Evolutionary conservation across 2,888 invertebrate genomes (phyloP).

Genomic region (Lamellibrachia columna): DNA sequence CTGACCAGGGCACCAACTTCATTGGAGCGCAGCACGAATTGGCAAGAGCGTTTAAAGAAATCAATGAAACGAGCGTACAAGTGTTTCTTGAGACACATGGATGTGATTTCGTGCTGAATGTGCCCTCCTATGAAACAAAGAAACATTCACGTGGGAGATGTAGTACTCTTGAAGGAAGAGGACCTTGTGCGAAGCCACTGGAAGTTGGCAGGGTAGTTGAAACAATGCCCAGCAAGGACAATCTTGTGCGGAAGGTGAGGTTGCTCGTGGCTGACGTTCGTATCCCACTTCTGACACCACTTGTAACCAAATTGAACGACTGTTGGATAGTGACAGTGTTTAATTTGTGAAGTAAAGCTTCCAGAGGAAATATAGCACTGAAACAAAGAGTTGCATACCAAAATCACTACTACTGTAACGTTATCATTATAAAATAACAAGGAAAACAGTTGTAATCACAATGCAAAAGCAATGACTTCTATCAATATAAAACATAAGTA

Average conservation of each 20-base stretch:
- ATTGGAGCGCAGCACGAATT: slow-evolving; percentile 37
- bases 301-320: too few relatives aligned
- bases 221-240: not conserved
- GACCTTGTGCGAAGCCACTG: not conserved
- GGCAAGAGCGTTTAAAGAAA: slow-evolving; percentile 17
- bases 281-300: too few relatives aligned
- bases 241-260: slow-evolving; percentile 20
- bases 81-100: slow-evolving; percentile 21
- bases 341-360: too few relatives aligned
- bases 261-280: too few relatives aligned
- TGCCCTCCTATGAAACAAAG: not conserved
- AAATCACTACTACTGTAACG: too few relatives aligned
- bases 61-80: slow-evolving; percentile 18
- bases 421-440: too few relatives aligned
- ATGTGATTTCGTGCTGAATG: slow-evolving; percentile 1
- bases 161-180: not conserved
- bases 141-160: not conserved
- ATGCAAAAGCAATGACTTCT: too few relatives aligned
- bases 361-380: too few relatives aligned
- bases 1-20: slow-evolving; percentile 39
- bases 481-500: too few relatives aligned
- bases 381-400: too few relatives aligned
- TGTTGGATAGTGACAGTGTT: too few relatives aligned
- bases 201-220: slow-evolving; percentile 1
- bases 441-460: too few relatives aligned